Percentiles rank a stretch among this genome's conserved stretches.
These are phyloP conservation scores for Craterocephalus amniculus DNA, from an alignment of 2,797 vertebrate genomes.

Conservation along the genomic window DNA sequence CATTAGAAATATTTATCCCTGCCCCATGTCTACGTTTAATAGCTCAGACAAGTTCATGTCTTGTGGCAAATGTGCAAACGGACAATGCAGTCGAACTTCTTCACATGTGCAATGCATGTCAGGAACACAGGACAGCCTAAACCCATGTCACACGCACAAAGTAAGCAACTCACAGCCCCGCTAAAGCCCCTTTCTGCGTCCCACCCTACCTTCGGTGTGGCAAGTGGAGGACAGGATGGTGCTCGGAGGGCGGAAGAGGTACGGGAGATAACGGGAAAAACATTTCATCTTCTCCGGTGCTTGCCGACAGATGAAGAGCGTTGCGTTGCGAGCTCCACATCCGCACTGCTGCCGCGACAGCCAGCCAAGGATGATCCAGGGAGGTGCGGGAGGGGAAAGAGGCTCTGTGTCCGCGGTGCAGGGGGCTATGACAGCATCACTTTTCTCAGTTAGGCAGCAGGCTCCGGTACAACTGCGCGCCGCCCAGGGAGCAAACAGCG, in stretches of 20 bases:
- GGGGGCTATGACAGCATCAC: constrained; percentile 82
- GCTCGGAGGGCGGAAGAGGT: constrained; percentile 94
- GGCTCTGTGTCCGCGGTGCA: constrained; percentile 69
- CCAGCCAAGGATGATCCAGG: constrained; percentile 41
- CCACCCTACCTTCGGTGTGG: constrained; percentile 93
- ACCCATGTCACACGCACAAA: constrained; percentile 66
- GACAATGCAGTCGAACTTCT: constrained; percentile 61
- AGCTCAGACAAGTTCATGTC: constrained; percentile 58
- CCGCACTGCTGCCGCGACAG: constrained; percentile 78
- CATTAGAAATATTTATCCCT: constrained; percentile 21
- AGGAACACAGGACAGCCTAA: constrained; percentile 16
- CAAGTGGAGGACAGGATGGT: constrained; percentile 94
- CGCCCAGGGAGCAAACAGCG: constrained; percentile 42
- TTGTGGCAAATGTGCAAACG: constrained; percentile 39
- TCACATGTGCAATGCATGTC: constrained; percentile 31
- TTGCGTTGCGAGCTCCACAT: constrained; percentile 81
- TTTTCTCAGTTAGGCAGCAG: constrained; percentile 47
- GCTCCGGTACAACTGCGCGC: constrained; percentile 53
- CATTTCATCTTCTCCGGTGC: constrained; percentile 92
- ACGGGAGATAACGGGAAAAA: constrained; percentile 95
- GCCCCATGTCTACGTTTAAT: constrained; percentile 23
- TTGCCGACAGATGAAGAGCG: constrained; percentile 70
- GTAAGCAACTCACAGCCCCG: constrained; percentile 61
- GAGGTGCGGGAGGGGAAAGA: constrained; percentile 51
- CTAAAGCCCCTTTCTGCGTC: constrained; percentile 54